Conservation (phyloP, 2,888 invertebrate genomes). For the Beris morrisii region DNA sequence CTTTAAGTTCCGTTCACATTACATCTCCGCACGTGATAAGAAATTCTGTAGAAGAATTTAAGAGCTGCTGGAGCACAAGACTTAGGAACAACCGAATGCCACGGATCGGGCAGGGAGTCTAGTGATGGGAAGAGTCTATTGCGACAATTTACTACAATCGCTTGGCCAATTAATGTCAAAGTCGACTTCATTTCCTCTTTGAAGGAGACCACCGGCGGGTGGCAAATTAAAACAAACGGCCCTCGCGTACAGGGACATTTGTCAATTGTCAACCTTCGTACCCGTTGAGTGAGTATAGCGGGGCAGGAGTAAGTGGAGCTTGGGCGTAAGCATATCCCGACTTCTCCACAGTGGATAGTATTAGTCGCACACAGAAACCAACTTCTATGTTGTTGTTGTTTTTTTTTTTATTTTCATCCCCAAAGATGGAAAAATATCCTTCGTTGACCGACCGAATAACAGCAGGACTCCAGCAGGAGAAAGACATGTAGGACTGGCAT, state of each 20-base stretch:
- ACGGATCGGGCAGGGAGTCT: background rate
- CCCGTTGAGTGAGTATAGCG: conserved; percentile 4
- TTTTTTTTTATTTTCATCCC: too few relatives aligned
- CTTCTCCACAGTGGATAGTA: conserved; percentile 23
- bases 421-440: too few relatives aligned
- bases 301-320: background rate
- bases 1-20: conserved; percentile 21
- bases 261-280: conserved; percentile 43
- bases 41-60: conserved; percentile 18
- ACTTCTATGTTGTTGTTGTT: background rate
- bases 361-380: conserved; percentile 24
- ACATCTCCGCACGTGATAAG: conserved; percentile 24
- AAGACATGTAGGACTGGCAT: background rate
- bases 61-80: background rate
- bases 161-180: conserved; percentile 44
- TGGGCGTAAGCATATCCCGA: background rate
- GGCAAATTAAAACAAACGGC: conserved; percentile 47
- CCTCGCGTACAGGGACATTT: conserved; percentile 45
- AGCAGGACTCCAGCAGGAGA: conserved; percentile 7
- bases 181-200: conserved; percentile 44
- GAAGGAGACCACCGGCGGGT: conserved; percentile 43
- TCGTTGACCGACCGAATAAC: background rate
- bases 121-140: conserved; percentile 16
- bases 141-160: conserved; percentile 40
- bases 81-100: background rate